Conservation (phyloP, 2,113 vertebrate genomes). For the Dunckerocampus dactyliophorus region DNA sequence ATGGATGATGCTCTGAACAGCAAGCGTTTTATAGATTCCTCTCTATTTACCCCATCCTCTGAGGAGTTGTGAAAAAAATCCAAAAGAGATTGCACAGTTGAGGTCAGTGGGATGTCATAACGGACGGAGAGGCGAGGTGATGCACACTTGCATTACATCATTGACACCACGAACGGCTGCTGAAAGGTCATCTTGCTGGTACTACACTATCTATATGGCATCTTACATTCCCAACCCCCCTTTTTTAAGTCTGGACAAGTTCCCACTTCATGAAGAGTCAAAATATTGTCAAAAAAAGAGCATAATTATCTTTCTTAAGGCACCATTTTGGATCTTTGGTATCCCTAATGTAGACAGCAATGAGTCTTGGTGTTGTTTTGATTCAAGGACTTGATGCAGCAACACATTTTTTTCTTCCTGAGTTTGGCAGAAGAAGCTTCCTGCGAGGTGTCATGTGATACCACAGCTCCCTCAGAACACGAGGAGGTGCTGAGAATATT, state of each 20-base stretch:
- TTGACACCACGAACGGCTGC: not conserved
- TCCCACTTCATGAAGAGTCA: no score
- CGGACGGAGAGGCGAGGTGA: constrained; percentile 5
- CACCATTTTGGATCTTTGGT: no score
- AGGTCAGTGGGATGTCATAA: constrained; percentile 21
- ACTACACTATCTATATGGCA: not conserved
- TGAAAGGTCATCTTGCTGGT: not conserved
- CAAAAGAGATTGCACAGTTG: constrained; percentile 1
- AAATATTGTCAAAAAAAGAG: no score
- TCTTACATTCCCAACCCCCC: not conserved
- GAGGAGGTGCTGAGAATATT: not conserved
- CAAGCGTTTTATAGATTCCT: constrained; percentile 36
- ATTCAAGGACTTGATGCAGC: not conserved
- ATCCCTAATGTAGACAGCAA: no score
- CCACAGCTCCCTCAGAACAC: not conserved
- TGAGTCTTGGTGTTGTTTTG: no score
- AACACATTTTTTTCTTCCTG: not conserved
- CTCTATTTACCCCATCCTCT: constrained; percentile 26
- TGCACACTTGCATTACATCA: constrained; percentile 1
- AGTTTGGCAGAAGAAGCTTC: not conserved
- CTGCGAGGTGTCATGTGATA: not conserved
- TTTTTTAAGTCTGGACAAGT: no score
- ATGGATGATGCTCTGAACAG: constrained; percentile 6
- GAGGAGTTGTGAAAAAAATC: constrained; percentile 27
- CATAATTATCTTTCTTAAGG: no score